These are phyloP conservation scores for Coturnix japonica DNA, from an alignment of 2,113 vertebrate genomes.

Conservation along the genomic window DNA sequence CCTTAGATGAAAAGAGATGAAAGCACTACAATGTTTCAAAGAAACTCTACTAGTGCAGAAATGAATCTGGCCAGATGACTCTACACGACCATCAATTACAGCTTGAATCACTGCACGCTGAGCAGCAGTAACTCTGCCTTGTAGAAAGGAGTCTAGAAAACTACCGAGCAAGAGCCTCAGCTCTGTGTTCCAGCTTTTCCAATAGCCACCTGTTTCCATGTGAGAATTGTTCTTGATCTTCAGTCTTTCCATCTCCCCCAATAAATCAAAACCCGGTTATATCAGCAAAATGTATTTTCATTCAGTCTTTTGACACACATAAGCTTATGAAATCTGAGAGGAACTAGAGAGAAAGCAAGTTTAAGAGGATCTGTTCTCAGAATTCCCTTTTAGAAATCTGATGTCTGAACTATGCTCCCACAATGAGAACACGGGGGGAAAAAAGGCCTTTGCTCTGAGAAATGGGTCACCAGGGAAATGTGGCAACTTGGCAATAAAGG, in stretches of 20 bases:
- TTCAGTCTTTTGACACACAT: background rate
- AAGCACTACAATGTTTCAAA: background rate
- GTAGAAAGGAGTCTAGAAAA: background rate
- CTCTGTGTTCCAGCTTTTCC: background rate
- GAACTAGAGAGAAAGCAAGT: background rate
- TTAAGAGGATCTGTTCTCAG: background rate
- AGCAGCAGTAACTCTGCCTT: background rate
- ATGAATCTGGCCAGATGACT: background rate
- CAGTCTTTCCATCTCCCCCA: background rate
- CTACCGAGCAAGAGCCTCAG: background rate
- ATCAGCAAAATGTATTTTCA: background rate
- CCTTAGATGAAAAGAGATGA: background rate
- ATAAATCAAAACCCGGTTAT: background rate
- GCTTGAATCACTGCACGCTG: background rate
- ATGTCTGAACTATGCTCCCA: background rate
- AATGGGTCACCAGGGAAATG: background rate
- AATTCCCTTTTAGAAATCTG: background rate
- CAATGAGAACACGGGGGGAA: background rate
- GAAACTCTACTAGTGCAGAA: background rate
- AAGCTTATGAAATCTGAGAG: background rate
- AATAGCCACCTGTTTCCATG: background rate
- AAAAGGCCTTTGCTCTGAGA: background rate
- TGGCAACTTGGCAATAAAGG: background rate
- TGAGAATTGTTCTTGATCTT: background rate
- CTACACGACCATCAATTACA: background rate